A percentile compares a stretch with the other conserved stretches of the same genome.
Conservation (phyloP, 2,113 vertebrate genomes). For the Pteropus alecto region DNA sequence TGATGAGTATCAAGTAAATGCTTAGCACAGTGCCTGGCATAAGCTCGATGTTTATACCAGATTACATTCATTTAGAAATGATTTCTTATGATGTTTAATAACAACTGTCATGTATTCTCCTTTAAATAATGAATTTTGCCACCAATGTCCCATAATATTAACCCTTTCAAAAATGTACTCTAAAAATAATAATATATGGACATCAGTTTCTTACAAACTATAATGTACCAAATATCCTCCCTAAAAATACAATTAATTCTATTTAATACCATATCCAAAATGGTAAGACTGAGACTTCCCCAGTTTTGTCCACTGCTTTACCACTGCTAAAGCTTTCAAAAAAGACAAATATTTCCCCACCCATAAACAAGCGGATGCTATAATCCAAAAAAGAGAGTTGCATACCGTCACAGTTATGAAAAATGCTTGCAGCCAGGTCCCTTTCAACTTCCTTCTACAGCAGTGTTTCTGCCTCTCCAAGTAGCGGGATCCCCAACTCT, state of each 20-base stretch:
- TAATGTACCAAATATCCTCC: not conserved
- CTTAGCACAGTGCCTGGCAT: not conserved
- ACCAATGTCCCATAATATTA: not conserved
- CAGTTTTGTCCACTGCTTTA: not conserved
- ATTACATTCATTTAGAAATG: constrained; percentile 32
- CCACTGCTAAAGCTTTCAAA: not conserved
- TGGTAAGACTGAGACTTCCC: not conserved
- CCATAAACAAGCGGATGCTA: not conserved
- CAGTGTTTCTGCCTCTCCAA: constrained; percentile 8
- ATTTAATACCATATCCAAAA: not conserved
- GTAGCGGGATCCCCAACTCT: constrained; percentile 32
- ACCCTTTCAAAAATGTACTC: constrained; percentile 32
- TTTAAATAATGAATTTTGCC: constrained; percentile 6
- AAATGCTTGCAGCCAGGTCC: constrained; percentile 35
- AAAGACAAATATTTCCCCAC: not conserved
- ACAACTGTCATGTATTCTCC: not conserved
- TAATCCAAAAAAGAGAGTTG: constrained; percentile 12
- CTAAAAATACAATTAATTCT: not conserved
- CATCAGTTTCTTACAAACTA: constrained; percentile 33
- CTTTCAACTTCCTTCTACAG: constrained; percentile 15
- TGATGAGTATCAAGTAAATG: not conserved
- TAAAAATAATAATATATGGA: not conserved
- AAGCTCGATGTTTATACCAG: not conserved
- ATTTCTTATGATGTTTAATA: not conserved
- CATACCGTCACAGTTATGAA: constrained; percentile 61